These are phyloP conservation scores for Agonopterix alstromeriana DNA, from an alignment of 2,888 invertebrate genomes.

Conservation along the genomic window DNA sequence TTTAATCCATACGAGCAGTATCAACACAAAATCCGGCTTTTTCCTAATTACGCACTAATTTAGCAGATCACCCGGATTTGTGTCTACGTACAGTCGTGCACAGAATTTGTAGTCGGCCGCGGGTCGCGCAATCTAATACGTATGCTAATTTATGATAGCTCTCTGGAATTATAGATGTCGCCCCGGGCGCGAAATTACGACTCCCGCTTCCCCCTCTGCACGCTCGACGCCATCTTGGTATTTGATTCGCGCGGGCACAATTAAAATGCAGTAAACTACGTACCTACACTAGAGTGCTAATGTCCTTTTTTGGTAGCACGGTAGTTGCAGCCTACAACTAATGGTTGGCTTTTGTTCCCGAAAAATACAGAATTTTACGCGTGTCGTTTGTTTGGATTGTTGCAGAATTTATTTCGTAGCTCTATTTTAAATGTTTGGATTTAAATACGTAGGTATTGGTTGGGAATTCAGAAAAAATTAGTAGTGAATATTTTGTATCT, in stretches of 20 bases:
- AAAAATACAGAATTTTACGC: slow-evolving; percentile 7
- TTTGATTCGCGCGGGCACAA: slow-evolving; percentile 46
- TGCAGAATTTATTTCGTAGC: slow-evolving; percentile 3
- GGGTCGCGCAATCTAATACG: slow-evolving; percentile 61
- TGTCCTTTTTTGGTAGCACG: slow-evolving; percentile 28
- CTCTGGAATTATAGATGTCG: slow-evolving; percentile 70
- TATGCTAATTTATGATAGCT: slow-evolving; percentile 73
- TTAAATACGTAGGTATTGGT: not conserved
- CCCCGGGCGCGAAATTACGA: slow-evolving; percentile 59
- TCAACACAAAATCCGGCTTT: slow-evolving; percentile 8
- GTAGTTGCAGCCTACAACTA: slow-evolving; percentile 5
- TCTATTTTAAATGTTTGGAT: not conserved
- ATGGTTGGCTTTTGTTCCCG: slow-evolving; percentile 9
- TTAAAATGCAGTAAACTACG: slow-evolving; percentile 40
- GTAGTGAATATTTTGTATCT: no score
- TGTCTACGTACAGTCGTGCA: slow-evolving; percentile 43
- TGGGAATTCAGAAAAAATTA: no score
- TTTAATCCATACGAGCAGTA: slow-evolving; percentile 3
- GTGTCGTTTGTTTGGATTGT: not conserved
- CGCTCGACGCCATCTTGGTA: slow-evolving; percentile 55
- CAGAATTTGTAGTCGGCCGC: slow-evolving; percentile 46
- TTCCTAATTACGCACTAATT: slow-evolving; percentile 27
- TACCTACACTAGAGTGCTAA: slow-evolving; percentile 26
- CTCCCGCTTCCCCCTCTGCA: slow-evolving; percentile 26
- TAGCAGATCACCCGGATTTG: slow-evolving; percentile 29